Evolutionary conservation across 2,888 invertebrate species (phyloP).

Genomic region (Blastobasis lacticolella): DNA sequence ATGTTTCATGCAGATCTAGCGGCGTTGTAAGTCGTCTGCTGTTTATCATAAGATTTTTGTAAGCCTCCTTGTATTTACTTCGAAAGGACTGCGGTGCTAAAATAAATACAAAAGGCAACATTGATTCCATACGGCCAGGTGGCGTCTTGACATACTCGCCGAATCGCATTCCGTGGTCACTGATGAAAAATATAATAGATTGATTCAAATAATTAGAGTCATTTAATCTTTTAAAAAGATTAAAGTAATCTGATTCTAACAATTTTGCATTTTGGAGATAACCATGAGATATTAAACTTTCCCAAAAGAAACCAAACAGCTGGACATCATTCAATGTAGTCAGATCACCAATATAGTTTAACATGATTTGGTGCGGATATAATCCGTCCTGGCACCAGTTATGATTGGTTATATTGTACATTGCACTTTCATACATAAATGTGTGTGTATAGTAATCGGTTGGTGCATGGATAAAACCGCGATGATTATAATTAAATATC

Average conservation of each 20-base stretch:
- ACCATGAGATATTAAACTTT: too few relatives aligned
- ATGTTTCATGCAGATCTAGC: slow-evolving; percentile 87
- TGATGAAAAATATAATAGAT: too few relatives aligned
- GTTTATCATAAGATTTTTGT: slow-evolving; percentile 79
- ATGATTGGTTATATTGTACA: slow-evolving; percentile 4
- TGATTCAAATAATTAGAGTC: too few relatives aligned
- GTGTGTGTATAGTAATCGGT: slow-evolving; percentile 87
- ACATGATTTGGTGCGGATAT: slow-evolving; percentile 70
- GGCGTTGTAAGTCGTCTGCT: slow-evolving; percentile 81
- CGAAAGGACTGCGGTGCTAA: slow-evolving; percentile 83
- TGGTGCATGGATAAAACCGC: slow-evolving; percentile 76
- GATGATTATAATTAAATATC: slow-evolving; percentile 15
- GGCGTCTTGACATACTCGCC: too few relatives aligned
- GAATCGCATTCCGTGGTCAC: too few relatives aligned
- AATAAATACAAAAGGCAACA: slow-evolving; percentile 86
- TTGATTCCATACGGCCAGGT: slow-evolving; percentile 85
- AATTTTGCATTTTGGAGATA: too few relatives aligned
- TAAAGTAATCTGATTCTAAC: too few relatives aligned
- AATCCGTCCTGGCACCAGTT: too few relatives aligned
- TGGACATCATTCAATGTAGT: slow-evolving; percentile 67
- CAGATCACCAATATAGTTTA: slow-evolving; percentile 79
- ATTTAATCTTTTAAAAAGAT: too few relatives aligned
- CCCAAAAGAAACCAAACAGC: too few relatives aligned
- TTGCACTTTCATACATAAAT: slow-evolving; percentile 73
- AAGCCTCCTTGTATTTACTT: slow-evolving; percentile 74